Evolutionary conservation across 2,888 invertebrate genomes (phyloP).

Genomic region (Mythimna vitellina): DNA sequence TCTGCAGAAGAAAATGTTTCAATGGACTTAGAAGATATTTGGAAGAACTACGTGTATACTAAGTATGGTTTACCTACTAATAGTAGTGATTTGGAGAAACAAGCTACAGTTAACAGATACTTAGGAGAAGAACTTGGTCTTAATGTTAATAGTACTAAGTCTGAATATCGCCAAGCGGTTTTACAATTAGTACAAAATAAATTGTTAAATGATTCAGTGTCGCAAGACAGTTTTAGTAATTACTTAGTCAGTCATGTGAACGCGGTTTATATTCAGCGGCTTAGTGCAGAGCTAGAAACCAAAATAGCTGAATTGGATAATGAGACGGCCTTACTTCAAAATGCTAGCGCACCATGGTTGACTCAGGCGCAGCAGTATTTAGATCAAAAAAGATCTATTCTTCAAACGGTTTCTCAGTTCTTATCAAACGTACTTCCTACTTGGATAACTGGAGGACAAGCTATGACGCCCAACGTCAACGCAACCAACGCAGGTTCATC

Average conservation of each 20-base stretch:
- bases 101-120: slow-evolving; percentile 77
- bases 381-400: slow-evolving; percentile 78
- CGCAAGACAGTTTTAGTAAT: slow-evolving; percentile 74
- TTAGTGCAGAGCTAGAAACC: slow-evolving; percentile 76
- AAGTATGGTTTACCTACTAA: slow-evolving; percentile 78
- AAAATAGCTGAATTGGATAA: slow-evolving; percentile 83
- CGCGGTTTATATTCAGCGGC: slow-evolving; percentile 75
- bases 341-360: slow-evolving; percentile 77
- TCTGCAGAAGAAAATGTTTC: slow-evolving; percentile 72
- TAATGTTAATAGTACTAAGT: slow-evolving; percentile 79
- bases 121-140: slow-evolving; percentile 80
- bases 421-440: slow-evolving; percentile 79
- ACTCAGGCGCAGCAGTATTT: slow-evolving; percentile 74
- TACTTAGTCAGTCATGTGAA: slow-evolving; percentile 79
- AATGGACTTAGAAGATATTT: slow-evolving; percentile 83
- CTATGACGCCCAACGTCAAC: slow-evolving; percentile 22
- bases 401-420: slow-evolving; percentile 78
- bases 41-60: slow-evolving; percentile 81
- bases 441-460: slow-evolving; percentile 73
- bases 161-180: slow-evolving; percentile 82
- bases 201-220: slow-evolving; percentile 70
- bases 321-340: slow-evolving; percentile 77
- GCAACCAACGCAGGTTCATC: slow-evolving; percentile 4
- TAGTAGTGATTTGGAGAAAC: slow-evolving; percentile 79
- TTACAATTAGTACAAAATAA: slow-evolving; percentile 78